Conservation (phyloP, 1,140 invertebrate species). For the Saccostrea echinata region DNA sequence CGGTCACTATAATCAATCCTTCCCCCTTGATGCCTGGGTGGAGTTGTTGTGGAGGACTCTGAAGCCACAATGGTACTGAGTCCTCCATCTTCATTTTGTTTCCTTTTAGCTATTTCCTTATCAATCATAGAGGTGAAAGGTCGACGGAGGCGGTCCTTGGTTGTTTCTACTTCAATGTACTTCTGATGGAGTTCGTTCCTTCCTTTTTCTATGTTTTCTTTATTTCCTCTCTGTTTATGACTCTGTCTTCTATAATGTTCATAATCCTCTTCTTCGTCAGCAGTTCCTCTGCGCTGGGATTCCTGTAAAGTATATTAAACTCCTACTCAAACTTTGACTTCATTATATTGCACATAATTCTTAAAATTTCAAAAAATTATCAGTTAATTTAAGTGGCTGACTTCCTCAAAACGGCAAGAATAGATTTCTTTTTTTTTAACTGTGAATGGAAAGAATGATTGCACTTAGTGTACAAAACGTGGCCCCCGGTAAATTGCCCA, state of each 20-base stretch:
- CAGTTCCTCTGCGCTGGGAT: neutral
- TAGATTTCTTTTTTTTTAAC: too few species aligned
- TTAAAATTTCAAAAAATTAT: too few species aligned
- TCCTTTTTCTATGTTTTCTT: neutral
- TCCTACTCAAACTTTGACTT: neutral
- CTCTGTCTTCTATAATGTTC: neutral
- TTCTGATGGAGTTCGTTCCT: constrained; percentile 2
- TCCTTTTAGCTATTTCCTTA: constrained; percentile 55
- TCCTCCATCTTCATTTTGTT: constrained; percentile 42
- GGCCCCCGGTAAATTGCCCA: too few species aligned
- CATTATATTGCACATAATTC: too few species aligned
- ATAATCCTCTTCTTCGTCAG: neutral
- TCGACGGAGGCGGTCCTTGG: constrained; percentile 24
- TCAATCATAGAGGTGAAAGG: constrained; percentile 61
- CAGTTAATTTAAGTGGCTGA: too few species aligned
- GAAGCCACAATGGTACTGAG: constrained; percentile 54
- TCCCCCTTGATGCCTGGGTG: neutral
- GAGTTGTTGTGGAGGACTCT: neutral
- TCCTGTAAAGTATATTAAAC: neutral
- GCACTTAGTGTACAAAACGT: too few species aligned
- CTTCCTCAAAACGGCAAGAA: too few species aligned
- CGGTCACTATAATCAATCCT: constrained; percentile 3
- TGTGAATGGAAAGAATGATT: too few species aligned
- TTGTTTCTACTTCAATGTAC: constrained; percentile 16
- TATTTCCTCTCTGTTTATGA: neutral